These are phyloP conservation scores for Pyrochroa serraticornis DNA, from an alignment of 2,888 invertebrate species.

Conservation along the genomic window DNA sequence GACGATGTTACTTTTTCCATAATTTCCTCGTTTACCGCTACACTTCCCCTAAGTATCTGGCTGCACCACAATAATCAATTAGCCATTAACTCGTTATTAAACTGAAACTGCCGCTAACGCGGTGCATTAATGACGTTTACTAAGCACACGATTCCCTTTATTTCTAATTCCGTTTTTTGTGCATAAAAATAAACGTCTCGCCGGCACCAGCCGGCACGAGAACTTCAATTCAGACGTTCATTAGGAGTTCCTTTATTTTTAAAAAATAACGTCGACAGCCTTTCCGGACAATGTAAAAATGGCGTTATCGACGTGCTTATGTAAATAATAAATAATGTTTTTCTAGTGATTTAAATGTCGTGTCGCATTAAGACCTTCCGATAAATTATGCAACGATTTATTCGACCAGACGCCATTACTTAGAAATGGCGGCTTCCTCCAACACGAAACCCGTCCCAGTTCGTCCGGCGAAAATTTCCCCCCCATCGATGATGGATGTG, in stretches of 20 bases:
- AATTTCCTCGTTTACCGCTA: too few relatives aligned
- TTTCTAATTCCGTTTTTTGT: too few relatives aligned
- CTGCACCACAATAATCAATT: too few relatives aligned
- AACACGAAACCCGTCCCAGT: not conserved
- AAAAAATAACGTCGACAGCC: not conserved
- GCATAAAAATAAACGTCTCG: too few relatives aligned
- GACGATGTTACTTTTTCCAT: too few relatives aligned
- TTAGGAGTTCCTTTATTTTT: conserved; percentile 3
- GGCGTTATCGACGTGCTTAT: conserved; percentile 9
- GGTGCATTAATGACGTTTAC: too few relatives aligned
- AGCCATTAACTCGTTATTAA: too few relatives aligned
- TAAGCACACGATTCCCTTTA: too few relatives aligned
- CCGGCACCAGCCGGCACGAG: not conserved
- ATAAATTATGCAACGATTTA: conserved; percentile 25
- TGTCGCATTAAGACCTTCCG: conserved; percentile 18
- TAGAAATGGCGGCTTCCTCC: conserved; percentile 7
- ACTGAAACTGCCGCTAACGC: too few relatives aligned
- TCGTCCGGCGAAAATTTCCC: too few relatives aligned
- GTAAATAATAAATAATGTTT: conserved; percentile 22
- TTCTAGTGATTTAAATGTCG: conserved; percentile 21
- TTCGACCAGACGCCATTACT: conserved; percentile 16
- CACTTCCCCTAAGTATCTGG: too few relatives aligned
- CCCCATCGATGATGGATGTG: too few relatives aligned
- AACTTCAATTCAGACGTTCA: conserved; percentile 9
- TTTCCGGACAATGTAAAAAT: conserved; percentile 13